These are phyloP conservation scores for Cariama cristata DNA, from an alignment of 2,113 vertebrate genomes.

Conservation along the genomic window DNA sequence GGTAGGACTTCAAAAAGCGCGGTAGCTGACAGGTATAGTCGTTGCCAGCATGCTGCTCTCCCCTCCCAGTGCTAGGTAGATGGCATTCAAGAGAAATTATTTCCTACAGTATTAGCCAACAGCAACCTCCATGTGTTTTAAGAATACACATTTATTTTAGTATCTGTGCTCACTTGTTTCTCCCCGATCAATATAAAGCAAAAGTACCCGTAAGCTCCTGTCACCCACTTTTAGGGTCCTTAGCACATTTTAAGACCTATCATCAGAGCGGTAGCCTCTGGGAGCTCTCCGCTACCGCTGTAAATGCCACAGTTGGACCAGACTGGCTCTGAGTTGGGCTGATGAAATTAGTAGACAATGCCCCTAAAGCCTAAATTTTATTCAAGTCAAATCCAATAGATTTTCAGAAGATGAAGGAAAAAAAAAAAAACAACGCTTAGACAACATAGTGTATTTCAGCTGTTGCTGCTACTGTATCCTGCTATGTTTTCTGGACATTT, in stretches of 20 bases:
- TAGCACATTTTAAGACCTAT: not conserved
- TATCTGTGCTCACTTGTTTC: not conserved
- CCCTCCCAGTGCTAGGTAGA: not conserved
- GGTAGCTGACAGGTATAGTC: not conserved
- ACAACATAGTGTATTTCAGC: not conserved
- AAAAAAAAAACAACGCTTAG: not conserved
- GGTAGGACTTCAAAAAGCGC: not conserved
- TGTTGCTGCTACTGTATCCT: not conserved
- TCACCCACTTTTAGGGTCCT: not conserved
- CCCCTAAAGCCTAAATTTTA: not conserved
- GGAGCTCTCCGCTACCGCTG: not conserved
- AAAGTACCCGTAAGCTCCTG: not conserved
- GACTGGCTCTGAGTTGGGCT: fast-evolving
- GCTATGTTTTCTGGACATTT: not conserved
- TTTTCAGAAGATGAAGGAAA: not conserved
- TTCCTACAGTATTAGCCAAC: not conserved
- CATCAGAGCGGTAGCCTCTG: not conserved
- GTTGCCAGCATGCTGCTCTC: not conserved
- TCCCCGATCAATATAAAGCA: not conserved
- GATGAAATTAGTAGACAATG: not conserved
- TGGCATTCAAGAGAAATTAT: not conserved
- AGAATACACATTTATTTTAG: not conserved
- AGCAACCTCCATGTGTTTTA: not conserved
- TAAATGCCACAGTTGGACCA: not conserved
- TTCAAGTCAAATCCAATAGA: not conserved